Evolutionary conservation across 1,140 invertebrate genomes (phyloP), one percentile per base, ranked within the genome.

Genomic region (Drosophila ohnishii): DNA sequence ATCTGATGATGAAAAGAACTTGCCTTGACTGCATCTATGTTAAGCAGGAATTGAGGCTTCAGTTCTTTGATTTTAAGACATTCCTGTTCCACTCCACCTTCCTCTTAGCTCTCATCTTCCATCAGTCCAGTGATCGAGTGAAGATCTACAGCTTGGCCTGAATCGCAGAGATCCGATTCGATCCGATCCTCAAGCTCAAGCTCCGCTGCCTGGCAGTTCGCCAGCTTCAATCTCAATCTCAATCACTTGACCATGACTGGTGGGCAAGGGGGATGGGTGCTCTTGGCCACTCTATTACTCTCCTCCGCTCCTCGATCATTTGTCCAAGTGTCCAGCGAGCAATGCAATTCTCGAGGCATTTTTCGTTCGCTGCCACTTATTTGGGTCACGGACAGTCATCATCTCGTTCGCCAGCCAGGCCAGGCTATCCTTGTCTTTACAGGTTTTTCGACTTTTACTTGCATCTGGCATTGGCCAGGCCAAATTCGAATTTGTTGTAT

Each of bases 401-500:
- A 76, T 86, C 83, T 78, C 37, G 63, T 35, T 35, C 48, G 57
- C 74, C 50, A 59, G 44, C 63, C 50, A 64, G 61, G 34, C 30
- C 5, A 28, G 25, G 25, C 30, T 16, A 42, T 39, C 19, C 19
- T 11, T 47, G 40, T 42, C 65, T 79, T 47, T 80, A 88, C 83
- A 88, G 83, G 83, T 87, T 88, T 88, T 87, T 87, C 83, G 83
- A 87, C 83, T 87, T 87, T 87, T 87, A 87, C 83, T 87, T 87
- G 84, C 82, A 65, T 67, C 75, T 74, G 53, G 62, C 75, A 73
- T 62, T 70, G 60, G 66, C 61, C 65, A 53, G 48, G 45, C 35
- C 60, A 35, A 50, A 34, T 59, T 47, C 34, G 51, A 45, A 35
- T 32, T 42, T 40, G 28, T 25, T n/a, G 5, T 42, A 1, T 14